A percentile compares a stretch with the other conserved stretches of the same genome.
phyloP scores from a whole-genome alignment of 2,888 invertebrate genomes.

The Oconnorella tubifera region DNA sequence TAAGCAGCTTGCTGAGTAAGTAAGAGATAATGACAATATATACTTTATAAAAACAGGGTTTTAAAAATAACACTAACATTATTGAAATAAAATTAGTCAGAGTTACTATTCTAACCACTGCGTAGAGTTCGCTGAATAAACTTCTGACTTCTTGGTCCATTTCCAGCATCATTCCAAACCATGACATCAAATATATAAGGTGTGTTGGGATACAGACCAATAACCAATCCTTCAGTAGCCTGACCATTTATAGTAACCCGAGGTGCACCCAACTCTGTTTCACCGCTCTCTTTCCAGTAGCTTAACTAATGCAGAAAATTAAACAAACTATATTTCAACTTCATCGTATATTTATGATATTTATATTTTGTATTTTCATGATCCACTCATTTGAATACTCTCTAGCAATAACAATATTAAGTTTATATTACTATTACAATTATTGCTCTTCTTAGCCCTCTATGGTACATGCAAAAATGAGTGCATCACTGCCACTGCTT shows the following conservation, averaged over 20 bases:
- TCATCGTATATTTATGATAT: not conserved
- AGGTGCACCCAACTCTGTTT: constrained; percentile 65
- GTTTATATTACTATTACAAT: no score
- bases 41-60: no score
- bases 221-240: constrained; percentile 81
- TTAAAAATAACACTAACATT: no score
- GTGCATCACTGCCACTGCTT: no score
- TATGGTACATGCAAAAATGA: no score
- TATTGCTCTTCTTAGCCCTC: no score
- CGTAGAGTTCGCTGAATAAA: constrained; percentile 63
- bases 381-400: no score
- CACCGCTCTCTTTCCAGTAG: constrained; percentile 73
- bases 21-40: no score
- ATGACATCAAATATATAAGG: constrained; percentile 87
- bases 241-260: constrained; percentile 68
- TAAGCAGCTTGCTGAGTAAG: no score
- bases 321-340: not conserved
- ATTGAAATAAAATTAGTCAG: no score
- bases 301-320: constrained; percentile 72
- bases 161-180: constrained; percentile 93
- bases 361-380: no score
- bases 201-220: constrained; percentile 86
- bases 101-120: constrained; percentile 49
- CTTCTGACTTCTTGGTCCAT: constrained; percentile 90
- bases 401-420: no score